Conservation (phyloP, 2,797 vertebrate species). For the Erpetoichthys calabaricus region DNA sequence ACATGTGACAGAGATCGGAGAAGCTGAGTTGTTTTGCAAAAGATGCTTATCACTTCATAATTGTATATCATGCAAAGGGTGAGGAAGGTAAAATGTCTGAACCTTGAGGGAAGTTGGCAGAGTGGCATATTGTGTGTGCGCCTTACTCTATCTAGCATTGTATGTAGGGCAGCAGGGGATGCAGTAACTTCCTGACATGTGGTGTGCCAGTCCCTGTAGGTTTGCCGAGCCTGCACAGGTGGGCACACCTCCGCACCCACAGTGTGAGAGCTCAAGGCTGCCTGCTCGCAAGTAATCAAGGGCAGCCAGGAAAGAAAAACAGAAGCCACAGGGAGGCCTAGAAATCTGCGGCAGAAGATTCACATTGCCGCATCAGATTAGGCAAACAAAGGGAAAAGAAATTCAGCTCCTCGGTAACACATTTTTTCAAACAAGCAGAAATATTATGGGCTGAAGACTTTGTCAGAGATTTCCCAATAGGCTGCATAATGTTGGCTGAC, state of each 20-base stretch:
- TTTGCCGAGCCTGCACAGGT: conserved; percentile 21
- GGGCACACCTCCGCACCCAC: conserved; percentile 26
- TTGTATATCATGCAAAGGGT: background rate
- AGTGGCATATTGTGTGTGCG: background rate
- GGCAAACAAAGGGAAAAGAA: conserved; percentile 9
- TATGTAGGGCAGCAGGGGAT: conserved; percentile 15
- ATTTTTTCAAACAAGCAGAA: conserved; percentile 40
- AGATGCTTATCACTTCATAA: background rate
- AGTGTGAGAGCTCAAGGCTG: conserved; percentile 17
- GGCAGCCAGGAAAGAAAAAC: conserved; percentile 26
- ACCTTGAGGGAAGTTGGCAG: conserved; percentile 4
- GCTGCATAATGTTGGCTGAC: conserved; percentile 26
- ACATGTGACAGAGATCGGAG: no score
- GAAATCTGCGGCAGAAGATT: conserved; percentile 21
- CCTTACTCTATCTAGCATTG: conserved; percentile 1
- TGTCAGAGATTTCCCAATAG: conserved; percentile 13
- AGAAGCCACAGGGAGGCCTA: conserved; percentile 22
- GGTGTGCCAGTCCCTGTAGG: conserved; percentile 22
- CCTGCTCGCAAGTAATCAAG: conserved; percentile 10
- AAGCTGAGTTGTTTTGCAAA: background rate
- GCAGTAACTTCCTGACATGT: conserved; percentile 32
- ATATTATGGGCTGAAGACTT: conserved; percentile 30
- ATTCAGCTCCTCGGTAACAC: conserved; percentile 32
- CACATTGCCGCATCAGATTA: background rate
- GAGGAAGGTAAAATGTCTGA: conserved; percentile 3